Evolutionary conservation across 2,797 vertebrate species (phyloP), one percentile per base, ranked within the genome.

Genomic region (Protosalanx chinensis): DNA sequence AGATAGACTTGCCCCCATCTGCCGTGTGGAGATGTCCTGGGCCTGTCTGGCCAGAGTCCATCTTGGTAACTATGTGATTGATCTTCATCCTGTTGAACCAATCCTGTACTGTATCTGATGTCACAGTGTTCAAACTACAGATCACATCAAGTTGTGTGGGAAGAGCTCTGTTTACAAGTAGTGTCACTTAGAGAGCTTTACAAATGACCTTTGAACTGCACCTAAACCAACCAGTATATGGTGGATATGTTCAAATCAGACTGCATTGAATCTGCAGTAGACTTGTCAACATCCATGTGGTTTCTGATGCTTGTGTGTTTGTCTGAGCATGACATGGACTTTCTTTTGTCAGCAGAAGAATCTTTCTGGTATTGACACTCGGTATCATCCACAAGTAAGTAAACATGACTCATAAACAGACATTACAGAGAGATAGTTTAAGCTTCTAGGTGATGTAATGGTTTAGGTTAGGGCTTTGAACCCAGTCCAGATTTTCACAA

Each of bases 361-460:
- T 49, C 78, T 62, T n/a, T 72, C 76, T 29, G 79, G 83, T 82
- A 64, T 89, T 75, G 86, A 89, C 79, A 90, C 77, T 5, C 67
- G 72, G 30, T 81, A 88, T 79, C 74, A 84, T 71, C 77, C 81
- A 13, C 82, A 90, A 89, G 93, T 93, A 77, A 89, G 86, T 75
- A 27, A 61, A 63, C 76, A 78, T 51, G 72, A 67, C 62, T 29
- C 12, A 20, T 41, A 6, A 18, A 64, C 35, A 37, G 33, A 66
- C 7, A 2, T 4, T 37, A 29, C 29, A 49, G 37, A 5, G 6
- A 49, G 57, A 30, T 60, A 60, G 20, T 63, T 46, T 46, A 1
- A 64, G 56, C 33, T 49, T 35, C 53, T 67, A 7, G 15, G 51
- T 29, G 23, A 56, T 27, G 20, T 29, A 30, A 18, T 30, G 62